Evolutionary conservation across 1,140 invertebrate genomes (phyloP), one percentile per base, ranked within the genome.

Genomic region (Drosophila truncata): DNA sequence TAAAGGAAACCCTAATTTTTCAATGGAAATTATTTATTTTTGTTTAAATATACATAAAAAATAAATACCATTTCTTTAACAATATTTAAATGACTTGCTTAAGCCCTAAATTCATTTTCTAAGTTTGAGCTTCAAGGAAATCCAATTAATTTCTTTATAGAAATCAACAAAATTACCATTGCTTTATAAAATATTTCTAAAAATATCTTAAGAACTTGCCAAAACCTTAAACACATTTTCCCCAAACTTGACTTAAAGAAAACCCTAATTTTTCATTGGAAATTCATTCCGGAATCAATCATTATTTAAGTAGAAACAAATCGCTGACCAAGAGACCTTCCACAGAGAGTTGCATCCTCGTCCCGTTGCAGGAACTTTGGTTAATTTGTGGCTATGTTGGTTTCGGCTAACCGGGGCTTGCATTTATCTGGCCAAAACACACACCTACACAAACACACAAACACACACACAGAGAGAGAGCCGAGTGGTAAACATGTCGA

Each of bases 351-450:
- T 16, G 20, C 57, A 39, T 25, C 16, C 64, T 42, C 20, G 20
- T 27, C 3, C 5, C 52, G 20, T 35, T 55, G 52, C 52, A 11
- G 33, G 52, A 55, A 37, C 52, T 33, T 25, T 50, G 75, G 80
- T 80, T 73, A 83, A 78, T 82, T 82, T 76, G 62, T 41, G 66
- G 75, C 54, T n/a, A 13, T 55, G 33, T 62, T 37, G 35, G 20
- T 23, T 37, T 64, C 41, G 59, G 25, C 31, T 57, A 39, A 35
- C 37, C 64, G 16, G 25, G 35, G 6, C 23, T 37, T 23, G 20
- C 42, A 66, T 66, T 67, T 70, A 52, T 70, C 66, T 60, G 62
- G 52, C 47, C 44, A 31, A 49, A 37, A 39, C 44, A 46, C 42
- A 47, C n/a, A 41, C 18, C 57, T 31, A 63, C 20, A 23, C 18